Conservation (phyloP, 2,888 invertebrate species). For the Eurois occulta region DNA sequence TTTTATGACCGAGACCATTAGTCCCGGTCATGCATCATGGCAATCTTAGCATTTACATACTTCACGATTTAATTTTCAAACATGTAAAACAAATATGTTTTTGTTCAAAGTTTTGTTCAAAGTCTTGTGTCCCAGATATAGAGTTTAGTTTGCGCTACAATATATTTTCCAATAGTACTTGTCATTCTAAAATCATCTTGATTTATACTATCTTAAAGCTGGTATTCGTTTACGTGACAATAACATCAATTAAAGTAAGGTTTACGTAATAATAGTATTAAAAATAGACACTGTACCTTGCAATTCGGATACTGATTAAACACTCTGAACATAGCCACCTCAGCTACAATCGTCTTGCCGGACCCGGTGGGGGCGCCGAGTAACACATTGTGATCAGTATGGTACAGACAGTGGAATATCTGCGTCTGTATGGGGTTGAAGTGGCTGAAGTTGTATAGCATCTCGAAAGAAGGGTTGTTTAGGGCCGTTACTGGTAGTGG, state of each 20-base stretch:
- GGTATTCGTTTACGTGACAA: neutral
- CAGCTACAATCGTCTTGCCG: conserved; percentile 99
- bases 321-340: conserved; percentile 98
- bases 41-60: neutral
- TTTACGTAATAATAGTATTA: neutral
- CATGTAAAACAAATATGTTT: neutral
- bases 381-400: conserved; percentile 98
- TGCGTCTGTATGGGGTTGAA: conserved; percentile 99
- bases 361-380: conserved; percentile 99
- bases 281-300: conserved; percentile 89
- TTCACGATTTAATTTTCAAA: neutral
- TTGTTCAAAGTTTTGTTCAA: neutral
- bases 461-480: conserved; percentile 94
- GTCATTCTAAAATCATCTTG: neutral
- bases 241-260: neutral
- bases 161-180: neutral
- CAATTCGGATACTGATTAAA: conserved; percentile 95
- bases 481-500: conserved; percentile 97
- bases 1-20: neutral
- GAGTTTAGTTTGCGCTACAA: neutral
- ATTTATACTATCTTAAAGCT: neutral
- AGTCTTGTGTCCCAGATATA: neutral
- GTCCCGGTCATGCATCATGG: no score
- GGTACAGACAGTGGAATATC: conserved; percentile 98
- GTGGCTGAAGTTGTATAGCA: conserved; percentile 96